Percentiles rank a stretch among this genome's conserved stretches.
Conservation (phyloP, 2,113 vertebrate species). For the Passer montanus region DNA sequence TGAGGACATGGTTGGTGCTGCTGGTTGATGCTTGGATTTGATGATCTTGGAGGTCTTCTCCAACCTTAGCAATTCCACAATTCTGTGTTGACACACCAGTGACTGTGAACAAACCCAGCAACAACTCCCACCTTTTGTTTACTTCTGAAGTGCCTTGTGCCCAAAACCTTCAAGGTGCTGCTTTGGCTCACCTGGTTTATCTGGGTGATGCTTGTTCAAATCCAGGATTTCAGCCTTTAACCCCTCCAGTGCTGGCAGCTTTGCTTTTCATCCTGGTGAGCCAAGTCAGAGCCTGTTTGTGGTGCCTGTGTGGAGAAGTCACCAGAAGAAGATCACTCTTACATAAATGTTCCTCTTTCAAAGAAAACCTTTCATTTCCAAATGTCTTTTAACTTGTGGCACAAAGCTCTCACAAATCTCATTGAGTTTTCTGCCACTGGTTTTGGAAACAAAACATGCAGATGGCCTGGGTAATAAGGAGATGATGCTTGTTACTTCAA, state of each 20-base stretch:
- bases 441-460: constrained; percentile 1
- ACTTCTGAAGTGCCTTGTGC: background rate
- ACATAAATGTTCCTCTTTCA: background rate
- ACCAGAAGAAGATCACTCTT: background rate
- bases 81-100: background rate
- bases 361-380: background rate
- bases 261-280: background rate
- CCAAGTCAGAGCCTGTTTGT: background rate
- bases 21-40: background rate
- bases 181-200: background rate
- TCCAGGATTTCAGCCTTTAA: background rate
- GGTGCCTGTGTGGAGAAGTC: background rate
- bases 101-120: background rate
- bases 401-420: background rate
- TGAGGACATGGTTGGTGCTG: background rate
- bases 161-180: background rate
- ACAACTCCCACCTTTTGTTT: rapidly evolving
- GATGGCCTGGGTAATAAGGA: background rate
- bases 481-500: background rate
- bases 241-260: rapidly evolving
- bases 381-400: background rate
- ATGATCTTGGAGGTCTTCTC: background rate
- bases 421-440: background rate
- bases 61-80: background rate
- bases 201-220: background rate